A percentile compares a stretch with the other conserved stretches of the same genome.
Evolutionary conservation across 64 coral and sea anemone genomes (phyloP).

Genomic region (Porites australiensis): DNA sequence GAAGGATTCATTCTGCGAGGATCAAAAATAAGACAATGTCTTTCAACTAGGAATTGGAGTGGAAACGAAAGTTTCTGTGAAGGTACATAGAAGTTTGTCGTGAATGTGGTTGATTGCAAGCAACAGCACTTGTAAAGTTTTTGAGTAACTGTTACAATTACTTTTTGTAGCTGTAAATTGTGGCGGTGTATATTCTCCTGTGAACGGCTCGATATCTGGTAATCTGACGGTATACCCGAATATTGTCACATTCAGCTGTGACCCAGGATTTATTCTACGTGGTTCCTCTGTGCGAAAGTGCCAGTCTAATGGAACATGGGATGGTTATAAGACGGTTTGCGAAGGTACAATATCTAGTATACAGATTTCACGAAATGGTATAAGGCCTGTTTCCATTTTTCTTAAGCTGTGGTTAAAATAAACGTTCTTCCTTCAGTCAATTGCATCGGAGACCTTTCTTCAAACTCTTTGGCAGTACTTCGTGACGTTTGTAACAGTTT

Average conservation of each 20-base stretch:
- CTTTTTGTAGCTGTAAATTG: constrained; percentile 4
- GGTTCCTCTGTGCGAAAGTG: constrained; percentile 36
- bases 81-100: background rate
- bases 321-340: background rate
- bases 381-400: no score
- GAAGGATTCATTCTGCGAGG: constrained; percentile 66
- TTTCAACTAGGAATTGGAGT: constrained; percentile 35
- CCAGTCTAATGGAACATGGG: constrained; percentile 43
- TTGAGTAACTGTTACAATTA: background rate
- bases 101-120: background rate
- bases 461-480: no score
- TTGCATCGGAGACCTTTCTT: no score
- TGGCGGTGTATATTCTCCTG: background rate
- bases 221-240: constrained; percentile 1
- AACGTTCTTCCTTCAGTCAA: no score
- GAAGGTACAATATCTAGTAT: background rate
- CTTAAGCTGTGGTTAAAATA: no score
- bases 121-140: no score
- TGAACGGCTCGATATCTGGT: background rate
- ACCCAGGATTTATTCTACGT: background rate
- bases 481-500: no score
- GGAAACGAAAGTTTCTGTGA: constrained; percentile 37
- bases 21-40: background rate
- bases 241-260: background rate
- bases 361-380: no score